Percentiles rank a stretch among this genome's conserved stretches.
phyloP scores from a whole-genome alignment of 1,140 invertebrate species.

The Xylocopa sonorina region DNA sequence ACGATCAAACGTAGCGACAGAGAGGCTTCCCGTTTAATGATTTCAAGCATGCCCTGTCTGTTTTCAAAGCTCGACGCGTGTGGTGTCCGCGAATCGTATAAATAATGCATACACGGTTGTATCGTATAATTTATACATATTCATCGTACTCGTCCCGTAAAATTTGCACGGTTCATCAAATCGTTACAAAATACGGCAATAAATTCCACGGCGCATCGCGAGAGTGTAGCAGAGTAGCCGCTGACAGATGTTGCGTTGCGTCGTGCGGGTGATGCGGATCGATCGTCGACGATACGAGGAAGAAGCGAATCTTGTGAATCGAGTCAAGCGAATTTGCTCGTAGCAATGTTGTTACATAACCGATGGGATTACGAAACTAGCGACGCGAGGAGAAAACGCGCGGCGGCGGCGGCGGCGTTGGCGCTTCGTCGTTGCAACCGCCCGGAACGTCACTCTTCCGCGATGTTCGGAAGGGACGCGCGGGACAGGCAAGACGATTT shows the following conservation, averaged over 20 bases:
- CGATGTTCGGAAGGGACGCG: conserved; percentile 33
- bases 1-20: no score
- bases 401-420: conserved; percentile 34
- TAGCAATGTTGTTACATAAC: conserved; percentile 61
- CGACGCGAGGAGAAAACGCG: conserved; percentile 48
- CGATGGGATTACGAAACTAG: conserved; percentile 63
- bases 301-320: conserved; percentile 20
- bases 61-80: no score
- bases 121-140: background rate
- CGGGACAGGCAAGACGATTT: conserved; percentile 24
- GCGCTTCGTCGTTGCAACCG: conserved; percentile 24
- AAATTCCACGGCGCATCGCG: no score
- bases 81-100: background rate
- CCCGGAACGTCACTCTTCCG: conserved; percentile 25
- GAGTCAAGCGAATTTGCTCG: conserved; percentile 55
- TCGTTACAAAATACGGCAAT: background rate
- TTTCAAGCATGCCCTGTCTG: background rate
- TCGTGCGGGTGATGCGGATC: background rate
- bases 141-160: conserved; percentile 3
- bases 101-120: background rate
- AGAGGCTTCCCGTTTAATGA: no score
- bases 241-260: no score
- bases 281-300: conserved; percentile 24
- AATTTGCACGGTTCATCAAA: conserved; percentile 23
- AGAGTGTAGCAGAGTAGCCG: no score